These are phyloP conservation scores for Psittacula cyanocephala DNA, from an alignment of 2,113 vertebrate species.

Conservation along the genomic window DNA sequence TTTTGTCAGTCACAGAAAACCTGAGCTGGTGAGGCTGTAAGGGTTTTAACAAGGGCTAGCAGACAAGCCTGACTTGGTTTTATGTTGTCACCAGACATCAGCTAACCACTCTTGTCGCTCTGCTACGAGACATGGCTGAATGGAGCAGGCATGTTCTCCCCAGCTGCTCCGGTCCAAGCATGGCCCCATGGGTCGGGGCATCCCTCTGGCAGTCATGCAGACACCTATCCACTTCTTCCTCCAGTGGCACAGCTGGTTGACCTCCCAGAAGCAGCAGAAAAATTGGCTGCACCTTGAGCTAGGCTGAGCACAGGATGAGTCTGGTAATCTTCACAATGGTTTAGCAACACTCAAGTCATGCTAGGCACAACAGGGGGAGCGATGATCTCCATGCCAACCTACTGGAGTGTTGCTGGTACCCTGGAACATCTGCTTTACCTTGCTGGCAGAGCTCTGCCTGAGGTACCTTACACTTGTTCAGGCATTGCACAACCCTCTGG, in stretches of 20 bases:
- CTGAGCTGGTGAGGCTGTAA: background rate
- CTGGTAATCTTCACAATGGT: background rate
- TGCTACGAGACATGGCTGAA: background rate
- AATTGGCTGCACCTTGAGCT: background rate
- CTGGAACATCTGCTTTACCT: background rate
- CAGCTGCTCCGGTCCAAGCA: accelerated
- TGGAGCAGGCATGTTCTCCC: background rate
- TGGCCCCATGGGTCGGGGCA: accelerated
- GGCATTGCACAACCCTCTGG: background rate
- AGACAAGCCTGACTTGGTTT: background rate
- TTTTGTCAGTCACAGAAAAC: background rate
- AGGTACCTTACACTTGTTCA: background rate
- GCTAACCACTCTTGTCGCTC: background rate
- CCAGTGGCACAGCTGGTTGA: accelerated
- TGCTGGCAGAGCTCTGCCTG: background rate
- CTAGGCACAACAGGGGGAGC: background rate
- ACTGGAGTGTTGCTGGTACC: background rate
- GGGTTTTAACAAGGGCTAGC: background rate
- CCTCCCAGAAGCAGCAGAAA: accelerated
- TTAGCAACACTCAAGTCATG: background rate
- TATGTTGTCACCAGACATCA: background rate
- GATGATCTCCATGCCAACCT: background rate
- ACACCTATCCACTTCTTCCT: background rate
- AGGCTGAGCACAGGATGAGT: background rate
- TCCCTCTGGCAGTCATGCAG: background rate